phyloP scores from a whole-genome alignment of 2,113 vertebrate species.

The Cyanocitta stelleri region DNA sequence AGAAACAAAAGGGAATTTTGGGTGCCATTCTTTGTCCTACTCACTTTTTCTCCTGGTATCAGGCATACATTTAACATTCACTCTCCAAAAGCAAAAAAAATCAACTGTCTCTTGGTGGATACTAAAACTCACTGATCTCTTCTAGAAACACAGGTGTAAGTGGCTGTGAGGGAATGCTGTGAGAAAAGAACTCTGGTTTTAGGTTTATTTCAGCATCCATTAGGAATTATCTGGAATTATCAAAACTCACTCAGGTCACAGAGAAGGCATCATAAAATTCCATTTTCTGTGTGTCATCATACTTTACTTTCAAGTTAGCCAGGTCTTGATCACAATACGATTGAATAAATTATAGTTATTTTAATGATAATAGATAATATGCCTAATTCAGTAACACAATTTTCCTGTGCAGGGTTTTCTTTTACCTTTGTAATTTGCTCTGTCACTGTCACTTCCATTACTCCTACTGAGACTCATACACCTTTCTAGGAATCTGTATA shows the following conservation, averaged over 20 bases:
- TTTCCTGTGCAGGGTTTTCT: not conserved
- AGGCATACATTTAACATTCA: not conserved
- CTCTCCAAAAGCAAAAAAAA: not conserved
- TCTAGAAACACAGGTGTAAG: not conserved
- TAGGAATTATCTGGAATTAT: not conserved
- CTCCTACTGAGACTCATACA: not conserved
- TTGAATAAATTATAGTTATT: not conserved
- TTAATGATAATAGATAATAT: slow-evolving; percentile 14
- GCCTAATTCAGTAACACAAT: not conserved
- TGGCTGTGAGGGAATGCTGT: not conserved
- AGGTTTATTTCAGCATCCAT: not conserved
- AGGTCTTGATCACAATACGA: not conserved
- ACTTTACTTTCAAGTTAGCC: not conserved
- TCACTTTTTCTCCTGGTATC: not conserved
- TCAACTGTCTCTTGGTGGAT: not conserved
- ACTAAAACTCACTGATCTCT: not conserved
- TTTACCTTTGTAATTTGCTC: not conserved
- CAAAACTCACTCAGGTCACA: not conserved
- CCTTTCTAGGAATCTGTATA: not conserved
- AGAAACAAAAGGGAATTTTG: not conserved
- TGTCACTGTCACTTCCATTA: not conserved
- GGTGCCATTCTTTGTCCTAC: not conserved
- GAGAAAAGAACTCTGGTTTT: not conserved
- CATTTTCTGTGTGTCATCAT: not conserved
- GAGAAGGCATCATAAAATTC: not conserved